These are phyloP conservation scores for Gymnorhina tibicen DNA, from an alignment of 2,113 vertebrate species.

Conservation along the genomic window DNA sequence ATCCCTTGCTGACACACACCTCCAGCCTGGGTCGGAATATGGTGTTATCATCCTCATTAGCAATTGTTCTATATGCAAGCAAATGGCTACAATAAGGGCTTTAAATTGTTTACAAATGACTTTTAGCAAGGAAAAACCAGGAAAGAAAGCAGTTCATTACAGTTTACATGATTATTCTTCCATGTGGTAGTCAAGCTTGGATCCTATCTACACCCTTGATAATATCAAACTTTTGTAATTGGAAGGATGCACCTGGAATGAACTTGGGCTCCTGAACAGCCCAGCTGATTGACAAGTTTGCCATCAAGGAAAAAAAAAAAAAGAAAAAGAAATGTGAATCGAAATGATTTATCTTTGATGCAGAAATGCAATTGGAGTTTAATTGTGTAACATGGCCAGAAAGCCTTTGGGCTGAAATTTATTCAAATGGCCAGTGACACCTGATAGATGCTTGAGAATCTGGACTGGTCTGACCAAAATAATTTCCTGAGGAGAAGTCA, in stretches of 20 bases:
- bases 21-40: neutral
- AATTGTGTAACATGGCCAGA: fast-evolving
- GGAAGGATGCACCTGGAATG: neutral
- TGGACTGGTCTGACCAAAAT: neutral
- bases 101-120: neutral
- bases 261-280: neutral
- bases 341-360: neutral
- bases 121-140: neutral
- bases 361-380: neutral
- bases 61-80: neutral
- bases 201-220: neutral
- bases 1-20: fast-evolving
- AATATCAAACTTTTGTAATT: neutral
- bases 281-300: neutral
- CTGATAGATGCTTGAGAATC: neutral
- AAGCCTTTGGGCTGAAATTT: neutral
- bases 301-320: neutral
- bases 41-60: neutral
- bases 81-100: neutral
- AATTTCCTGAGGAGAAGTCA: neutral
- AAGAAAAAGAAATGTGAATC: neutral
- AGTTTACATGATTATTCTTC: neutral
- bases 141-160: neutral
- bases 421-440: neutral
- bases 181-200: neutral